Conservation (phyloP, 2,797 vertebrate species). For the Gallinago nigripennis region DNA sequence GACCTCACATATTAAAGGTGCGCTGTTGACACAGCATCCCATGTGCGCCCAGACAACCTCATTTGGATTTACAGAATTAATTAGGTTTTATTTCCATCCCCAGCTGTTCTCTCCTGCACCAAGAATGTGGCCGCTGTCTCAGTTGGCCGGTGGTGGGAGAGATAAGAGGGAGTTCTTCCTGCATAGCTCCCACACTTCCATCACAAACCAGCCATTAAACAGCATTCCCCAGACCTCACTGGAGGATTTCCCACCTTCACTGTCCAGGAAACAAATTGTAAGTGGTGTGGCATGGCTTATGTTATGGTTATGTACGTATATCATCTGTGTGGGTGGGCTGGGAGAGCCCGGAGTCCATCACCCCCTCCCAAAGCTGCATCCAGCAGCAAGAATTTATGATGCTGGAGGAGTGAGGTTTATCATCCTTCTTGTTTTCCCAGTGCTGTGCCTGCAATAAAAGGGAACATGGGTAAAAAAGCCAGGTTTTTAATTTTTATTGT, state of each 20-base stretch:
- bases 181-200: background rate
- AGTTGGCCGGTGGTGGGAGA: slow-evolving; percentile 40
- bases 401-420: background rate
- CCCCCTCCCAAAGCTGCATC: background rate
- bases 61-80: slow-evolving; percentile 77
- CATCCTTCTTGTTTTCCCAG: background rate
- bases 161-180: slow-evolving; percentile 22
- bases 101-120: slow-evolving; percentile 69
- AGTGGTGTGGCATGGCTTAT: background rate
- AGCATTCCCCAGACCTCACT: background rate
- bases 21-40: slow-evolving; percentile 60
- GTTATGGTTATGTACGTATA: background rate
- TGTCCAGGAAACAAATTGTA: background rate
- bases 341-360: background rate
- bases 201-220: slow-evolving; percentile 14
- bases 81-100: slow-evolving; percentile 75
- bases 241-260: slow-evolving; percentile 10
- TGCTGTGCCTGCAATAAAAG: background rate
- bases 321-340: background rate
- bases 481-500: background rate
- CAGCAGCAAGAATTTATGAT: background rate
- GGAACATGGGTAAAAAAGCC: background rate
- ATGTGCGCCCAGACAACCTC: slow-evolving; percentile 65
- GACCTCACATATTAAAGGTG: slow-evolving; percentile 72
- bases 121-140: slow-evolving; percentile 4